A percentile compares a stretch with the other conserved stretches of the same genome.
These are phyloP conservation scores for Sylvietta virens DNA, from an alignment of 2,113 vertebrate species.

Conservation along the genomic window DNA sequence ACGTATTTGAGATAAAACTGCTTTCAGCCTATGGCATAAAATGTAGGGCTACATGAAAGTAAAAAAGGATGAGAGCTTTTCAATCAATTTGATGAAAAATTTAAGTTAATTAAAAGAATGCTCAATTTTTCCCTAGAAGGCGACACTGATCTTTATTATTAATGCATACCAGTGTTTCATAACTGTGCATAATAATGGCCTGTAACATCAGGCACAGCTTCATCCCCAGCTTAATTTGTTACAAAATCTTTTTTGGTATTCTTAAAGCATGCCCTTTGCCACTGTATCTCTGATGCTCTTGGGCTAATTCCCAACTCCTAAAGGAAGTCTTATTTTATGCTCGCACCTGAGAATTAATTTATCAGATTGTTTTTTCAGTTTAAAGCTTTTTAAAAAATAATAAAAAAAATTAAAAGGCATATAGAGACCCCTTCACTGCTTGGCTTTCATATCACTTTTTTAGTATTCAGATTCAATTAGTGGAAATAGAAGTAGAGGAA, in stretches of 20 bases:
- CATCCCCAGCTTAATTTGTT: slow-evolving; percentile 75
- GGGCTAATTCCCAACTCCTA: slow-evolving; percentile 65
- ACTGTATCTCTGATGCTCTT: slow-evolving; percentile 53
- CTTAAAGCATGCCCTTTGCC: slow-evolving; percentile 71
- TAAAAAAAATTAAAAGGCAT: neutral
- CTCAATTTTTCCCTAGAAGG: slow-evolving; percentile 77
- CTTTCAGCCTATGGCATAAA: slow-evolving; percentile 56
- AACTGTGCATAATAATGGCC: slow-evolving; percentile 72
- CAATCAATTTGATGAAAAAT: slow-evolving; percentile 80
- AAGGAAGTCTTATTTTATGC: slow-evolving; percentile 56
- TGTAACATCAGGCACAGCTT: slow-evolving; percentile 68
- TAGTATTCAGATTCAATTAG: slow-evolving; percentile 23
- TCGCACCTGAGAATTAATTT: slow-evolving; percentile 78
- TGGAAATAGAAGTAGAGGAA: neutral
- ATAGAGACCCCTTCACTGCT: slow-evolving; percentile 3
- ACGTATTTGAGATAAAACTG: slow-evolving; percentile 59
- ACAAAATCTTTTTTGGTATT: slow-evolving; percentile 75
- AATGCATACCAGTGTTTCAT: slow-evolving; percentile 73
- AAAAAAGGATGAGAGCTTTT: slow-evolving; percentile 75
- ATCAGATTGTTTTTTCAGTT: slow-evolving; percentile 66
- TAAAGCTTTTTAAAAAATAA: slow-evolving; percentile 39
- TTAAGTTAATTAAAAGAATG: slow-evolving; percentile 84
- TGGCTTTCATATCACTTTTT: slow-evolving; percentile 18
- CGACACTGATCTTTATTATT: slow-evolving; percentile 80
- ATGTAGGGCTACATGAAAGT: slow-evolving; percentile 72